Percentiles rank a stretch among this genome's conserved stretches.
phyloP scores from a whole-genome alignment of 1,140 invertebrate genomes.

The Rhagoletis pomonella region DNA sequence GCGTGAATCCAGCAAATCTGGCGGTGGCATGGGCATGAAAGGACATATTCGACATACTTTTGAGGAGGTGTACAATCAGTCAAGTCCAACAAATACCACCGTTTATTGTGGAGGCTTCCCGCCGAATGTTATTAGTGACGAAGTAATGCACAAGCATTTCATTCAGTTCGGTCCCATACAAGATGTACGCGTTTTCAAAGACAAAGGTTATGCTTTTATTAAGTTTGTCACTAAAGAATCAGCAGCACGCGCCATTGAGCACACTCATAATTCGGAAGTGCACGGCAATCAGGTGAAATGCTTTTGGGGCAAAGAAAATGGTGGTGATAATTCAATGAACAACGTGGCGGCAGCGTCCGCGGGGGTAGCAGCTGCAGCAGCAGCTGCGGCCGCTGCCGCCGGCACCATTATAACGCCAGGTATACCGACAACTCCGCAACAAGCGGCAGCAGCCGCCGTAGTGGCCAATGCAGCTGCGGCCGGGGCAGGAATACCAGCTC shows the following conservation, averaged over 20 bases:
- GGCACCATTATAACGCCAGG: slow-evolving; percentile 57
- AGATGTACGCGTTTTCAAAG: slow-evolving; percentile 98
- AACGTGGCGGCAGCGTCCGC: slow-evolving; percentile 68
- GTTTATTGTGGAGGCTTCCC: slow-evolving; percentile 98
- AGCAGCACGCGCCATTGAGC: slow-evolving; percentile 97
- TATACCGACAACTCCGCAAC: slow-evolving; percentile 54
- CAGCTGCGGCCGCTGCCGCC: slow-evolving; percentile 68
- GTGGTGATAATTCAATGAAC: slow-evolving; percentile 70
- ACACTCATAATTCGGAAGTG: slow-evolving; percentile 97
- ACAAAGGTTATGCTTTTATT: slow-evolving; percentile 99
- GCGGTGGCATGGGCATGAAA: slow-evolving; percentile 73
- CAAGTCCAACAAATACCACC: slow-evolving; percentile 98
- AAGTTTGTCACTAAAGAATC: slow-evolving; percentile 98
- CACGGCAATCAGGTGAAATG: slow-evolving; percentile 97
- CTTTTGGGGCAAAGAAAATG: slow-evolving; percentile 97
- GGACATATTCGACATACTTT: slow-evolving; percentile 79
- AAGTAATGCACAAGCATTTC: slow-evolving; percentile 97
- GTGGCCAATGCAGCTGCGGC: slow-evolving; percentile 69
- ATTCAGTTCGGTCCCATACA: slow-evolving; percentile 95
- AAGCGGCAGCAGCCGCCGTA: slow-evolving; percentile 65
- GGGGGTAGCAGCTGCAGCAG: slow-evolving; percentile 59
- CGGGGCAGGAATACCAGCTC: slow-evolving; percentile 68
- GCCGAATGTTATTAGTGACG: slow-evolving; percentile 93
- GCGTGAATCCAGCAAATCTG: slow-evolving; percentile 75
- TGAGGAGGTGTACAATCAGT: slow-evolving; percentile 94